Evolutionary conservation across 64 coral and sea anemone genomes (phyloP).

Genomic region (Montipora foliosa): DNA sequence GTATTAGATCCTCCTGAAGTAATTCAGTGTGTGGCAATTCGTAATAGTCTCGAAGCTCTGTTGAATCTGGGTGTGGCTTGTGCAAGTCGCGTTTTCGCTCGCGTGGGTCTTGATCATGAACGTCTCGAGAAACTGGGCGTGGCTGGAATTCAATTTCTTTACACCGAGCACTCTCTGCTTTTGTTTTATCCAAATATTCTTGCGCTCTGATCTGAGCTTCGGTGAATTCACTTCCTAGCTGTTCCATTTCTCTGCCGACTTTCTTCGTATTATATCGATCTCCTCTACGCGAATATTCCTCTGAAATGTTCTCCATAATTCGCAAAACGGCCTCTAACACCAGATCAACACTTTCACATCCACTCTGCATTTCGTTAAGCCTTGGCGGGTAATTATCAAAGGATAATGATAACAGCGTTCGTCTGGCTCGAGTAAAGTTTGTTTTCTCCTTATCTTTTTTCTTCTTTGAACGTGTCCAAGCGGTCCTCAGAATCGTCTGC

Average conservation of each 20-base stretch:
- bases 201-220: neutral
- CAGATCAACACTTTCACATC: neutral
- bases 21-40: neutral
- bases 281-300: too few relatives aligned
- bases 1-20: neutral
- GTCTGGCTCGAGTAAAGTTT: neutral
- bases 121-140: neutral
- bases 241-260: too few relatives aligned
- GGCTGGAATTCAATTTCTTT: neutral
- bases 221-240: neutral
- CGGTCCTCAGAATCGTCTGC: neutral
- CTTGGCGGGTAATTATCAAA: too few relatives aligned
- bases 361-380: neutral
- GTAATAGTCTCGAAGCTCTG: neutral
- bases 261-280: too few relatives aligned
- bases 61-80: neutral
- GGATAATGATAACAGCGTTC: neutral
- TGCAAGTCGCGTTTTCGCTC: neutral
- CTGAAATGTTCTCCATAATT: too few relatives aligned
- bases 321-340: neutral
- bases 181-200: neutral
- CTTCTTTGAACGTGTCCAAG: neutral
- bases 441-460: neutral
- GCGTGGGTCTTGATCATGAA: too few relatives aligned
- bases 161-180: neutral